Evolutionary conservation across 2,113 vertebrate species (phyloP), one percentile per base, ranked within the genome.

Genomic region (Mesitornis unicolor): DNA sequence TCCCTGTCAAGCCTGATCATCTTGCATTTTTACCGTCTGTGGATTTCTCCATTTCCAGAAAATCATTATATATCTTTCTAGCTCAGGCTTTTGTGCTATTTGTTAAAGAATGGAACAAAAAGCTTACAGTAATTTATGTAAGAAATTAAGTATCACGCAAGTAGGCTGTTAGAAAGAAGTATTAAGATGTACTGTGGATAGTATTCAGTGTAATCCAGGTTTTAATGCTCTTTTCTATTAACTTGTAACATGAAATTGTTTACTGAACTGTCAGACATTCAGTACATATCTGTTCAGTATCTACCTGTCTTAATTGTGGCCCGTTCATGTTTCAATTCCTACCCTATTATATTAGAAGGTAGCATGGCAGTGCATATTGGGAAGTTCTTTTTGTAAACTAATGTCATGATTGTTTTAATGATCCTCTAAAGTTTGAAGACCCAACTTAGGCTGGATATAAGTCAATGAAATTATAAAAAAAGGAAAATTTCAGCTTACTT

Each of bases 1-100:
- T 38, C 50, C 64, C 45, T 60, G 20, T 81, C 54, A 60, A 47
- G 54, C 20, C 29, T 0, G 0, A 43, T 47, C 3, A 3, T 53
- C 24, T n/a, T 57, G 54, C 21, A 11, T 82, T 81, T 91, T 81
- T 65, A 84, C 84, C 77, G 87, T 54, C 73, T 69, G 21, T 57
- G 78, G n/a, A 28, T 48, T 94, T 87, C 74, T 59, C 13, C 0
- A 2, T 81, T 91, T 80, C 50, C 61, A 71, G 67, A 51, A 87
- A 85, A 71, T 76, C n/a, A 15, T 22, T 43, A 33, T 51, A 12
- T 67, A 11, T 57, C 73, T 91, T 73, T 73, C 48, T 54, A 75
- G 11, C n/a, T 74, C 17, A 38, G 47, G 25, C 7, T 71, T 85
- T 79, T 4, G 5, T 13, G 15, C 11, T 8, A 3, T 64, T 92